Conservation (phyloP, 1,140 invertebrate genomes). For the Drosophila pruinosa region DNA sequence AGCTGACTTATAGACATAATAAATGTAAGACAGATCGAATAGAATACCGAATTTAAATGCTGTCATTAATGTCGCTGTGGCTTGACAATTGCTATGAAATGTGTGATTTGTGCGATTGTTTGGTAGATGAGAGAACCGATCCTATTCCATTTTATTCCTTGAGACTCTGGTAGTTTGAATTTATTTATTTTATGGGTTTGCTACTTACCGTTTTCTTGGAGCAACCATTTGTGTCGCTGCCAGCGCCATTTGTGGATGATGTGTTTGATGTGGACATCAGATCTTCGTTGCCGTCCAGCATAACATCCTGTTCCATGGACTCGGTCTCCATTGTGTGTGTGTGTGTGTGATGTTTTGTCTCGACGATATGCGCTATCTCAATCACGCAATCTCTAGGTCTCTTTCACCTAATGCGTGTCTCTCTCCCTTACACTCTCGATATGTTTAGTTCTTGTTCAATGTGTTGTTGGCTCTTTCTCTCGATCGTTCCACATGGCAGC, state of each 20-base stretch:
- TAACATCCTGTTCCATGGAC: slow-evolving; percentile 57
- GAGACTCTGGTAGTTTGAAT: slow-evolving; percentile 1
- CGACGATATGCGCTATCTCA: neutral
- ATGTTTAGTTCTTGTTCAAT: slow-evolving; percentile 6
- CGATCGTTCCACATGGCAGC: slow-evolving; percentile 60
- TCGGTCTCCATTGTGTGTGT: slow-evolving; percentile 35
- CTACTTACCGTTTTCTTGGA: slow-evolving; percentile 64
- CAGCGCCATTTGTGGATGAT: slow-evolving; percentile 63
- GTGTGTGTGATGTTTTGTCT: slow-evolving; percentile 1
- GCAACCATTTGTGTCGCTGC: slow-evolving; percentile 58
- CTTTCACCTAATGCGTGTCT: neutral
- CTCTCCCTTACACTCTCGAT: slow-evolving; percentile 3
- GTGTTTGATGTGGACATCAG: slow-evolving; percentile 67
- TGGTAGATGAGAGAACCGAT: neutral
- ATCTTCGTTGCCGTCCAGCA: slow-evolving; percentile 58
- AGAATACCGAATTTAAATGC: neutral
- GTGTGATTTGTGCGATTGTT: slow-evolving; percentile 2
- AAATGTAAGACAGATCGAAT: neutral
- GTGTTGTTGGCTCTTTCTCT: slow-evolving; percentile 23
- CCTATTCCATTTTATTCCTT: slow-evolving; percentile 5
- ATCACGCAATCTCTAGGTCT: neutral
- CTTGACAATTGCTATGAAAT: neutral
- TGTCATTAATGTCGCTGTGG: slow-evolving; percentile 13
- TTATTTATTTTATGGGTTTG: slow-evolving; percentile 14
- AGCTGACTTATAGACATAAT: neutral